A percentile compares a stretch with the other conserved stretches of the same genome.
Evolutionary conservation across 2,888 invertebrate species (phyloP).

Genomic region (Leptinotarsa rubiginosa): DNA sequence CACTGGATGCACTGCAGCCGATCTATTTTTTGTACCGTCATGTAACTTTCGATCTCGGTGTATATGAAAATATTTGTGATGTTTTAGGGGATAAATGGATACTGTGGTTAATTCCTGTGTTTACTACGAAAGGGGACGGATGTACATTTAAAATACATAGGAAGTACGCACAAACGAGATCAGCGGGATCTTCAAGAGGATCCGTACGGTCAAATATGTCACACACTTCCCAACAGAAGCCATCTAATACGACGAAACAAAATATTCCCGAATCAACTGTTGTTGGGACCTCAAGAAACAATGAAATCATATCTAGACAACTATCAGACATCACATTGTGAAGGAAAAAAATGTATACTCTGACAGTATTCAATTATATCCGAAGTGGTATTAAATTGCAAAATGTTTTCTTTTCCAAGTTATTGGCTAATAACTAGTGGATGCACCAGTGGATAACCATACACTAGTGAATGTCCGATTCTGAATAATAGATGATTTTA

Average conservation of each 20-base stretch:
- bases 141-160: conserved; percentile 14
- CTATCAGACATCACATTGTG: not conserved
- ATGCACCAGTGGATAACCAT: too few species aligned
- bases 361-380: too few species aligned
- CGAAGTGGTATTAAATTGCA: too few species aligned
- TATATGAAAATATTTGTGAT: conserved; percentile 6
- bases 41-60: conserved; percentile 15
- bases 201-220: not conserved
- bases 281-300: not conserved
- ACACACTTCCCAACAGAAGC: not conserved
- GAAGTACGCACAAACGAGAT: not conserved
- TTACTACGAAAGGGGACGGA: conserved; percentile 18
- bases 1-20: conserved; percentile 5
- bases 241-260: not conserved
- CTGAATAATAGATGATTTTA: too few species aligned
- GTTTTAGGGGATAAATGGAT: conserved; percentile 13
- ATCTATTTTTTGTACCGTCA: not conserved
- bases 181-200: not conserved
- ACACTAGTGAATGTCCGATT: too few species aligned
- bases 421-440: too few species aligned
- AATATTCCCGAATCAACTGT: not conserved
- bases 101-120: conserved; percentile 17
- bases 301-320: not conserved
- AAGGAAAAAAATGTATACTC: not conserved
- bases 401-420: too few species aligned